Evolutionary conservation across 2,113 vertebrate species (phyloP).

Genomic region (Cyprinodon brontotheroides): DNA sequence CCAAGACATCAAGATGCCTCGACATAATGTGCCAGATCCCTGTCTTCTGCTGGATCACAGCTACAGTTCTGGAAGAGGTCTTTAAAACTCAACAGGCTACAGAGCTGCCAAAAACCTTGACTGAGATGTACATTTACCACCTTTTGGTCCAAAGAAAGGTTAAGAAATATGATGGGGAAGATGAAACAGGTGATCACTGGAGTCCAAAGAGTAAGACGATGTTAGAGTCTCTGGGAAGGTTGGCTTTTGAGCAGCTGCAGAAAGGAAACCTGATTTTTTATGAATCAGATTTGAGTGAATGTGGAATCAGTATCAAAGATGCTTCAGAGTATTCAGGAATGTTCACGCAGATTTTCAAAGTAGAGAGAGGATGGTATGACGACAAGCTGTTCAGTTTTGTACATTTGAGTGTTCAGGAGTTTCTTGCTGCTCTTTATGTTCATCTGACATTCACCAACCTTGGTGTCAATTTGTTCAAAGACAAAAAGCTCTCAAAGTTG

Average conservation of each 20-base stretch:
- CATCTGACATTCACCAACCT: conserved; percentile 1
- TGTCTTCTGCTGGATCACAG: conserved; percentile 15
- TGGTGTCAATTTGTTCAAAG: conserved; percentile 4
- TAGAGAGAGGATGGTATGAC: neutral
- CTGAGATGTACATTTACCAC: conserved; percentile 14
- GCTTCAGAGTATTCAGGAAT: conserved; percentile 12
- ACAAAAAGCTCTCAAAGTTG: neutral
- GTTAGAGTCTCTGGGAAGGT: conserved; percentile 9
- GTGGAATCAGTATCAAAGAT: neutral
- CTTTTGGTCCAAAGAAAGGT: conserved; percentile 15
- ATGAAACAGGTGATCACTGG: neutral
- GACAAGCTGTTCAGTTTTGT: conserved; percentile 5
- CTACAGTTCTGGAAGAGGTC: conserved; percentile 2
- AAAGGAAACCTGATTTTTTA: conserved; percentile 21
- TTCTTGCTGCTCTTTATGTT: conserved; percentile 19
- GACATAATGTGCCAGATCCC: conserved; percentile 14
- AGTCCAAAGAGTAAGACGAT: neutral
- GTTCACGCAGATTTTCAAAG: conserved; percentile 16
- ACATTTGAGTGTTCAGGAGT: conserved; percentile 14
- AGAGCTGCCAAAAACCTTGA: conserved; percentile 10
- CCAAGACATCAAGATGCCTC: conserved; percentile 3
- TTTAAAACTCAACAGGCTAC: neutral
- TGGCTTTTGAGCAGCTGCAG: conserved; percentile 21
- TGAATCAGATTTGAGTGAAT: conserved; percentile 1
- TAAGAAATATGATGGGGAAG: conserved; percentile 6